Conservation (phyloP, 1,140 invertebrate genomes). For the Spodoptera litura region DNA sequence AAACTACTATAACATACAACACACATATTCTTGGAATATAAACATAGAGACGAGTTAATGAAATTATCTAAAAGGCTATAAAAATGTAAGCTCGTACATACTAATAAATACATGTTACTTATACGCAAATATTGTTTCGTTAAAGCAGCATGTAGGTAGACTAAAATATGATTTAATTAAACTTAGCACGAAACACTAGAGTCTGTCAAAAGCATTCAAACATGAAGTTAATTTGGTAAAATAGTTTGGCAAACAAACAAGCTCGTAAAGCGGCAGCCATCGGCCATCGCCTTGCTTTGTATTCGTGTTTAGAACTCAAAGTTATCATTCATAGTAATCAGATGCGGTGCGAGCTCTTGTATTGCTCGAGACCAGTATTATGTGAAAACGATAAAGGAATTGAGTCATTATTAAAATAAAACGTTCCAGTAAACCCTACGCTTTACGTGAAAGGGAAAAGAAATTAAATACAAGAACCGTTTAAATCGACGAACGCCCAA, state of each 20-base stretch:
- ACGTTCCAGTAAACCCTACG: not conserved
- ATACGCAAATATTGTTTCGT: slow-evolving; percentile 2
- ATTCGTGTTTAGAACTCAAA: slow-evolving; percentile 14
- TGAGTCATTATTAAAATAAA: slow-evolving; percentile 24
- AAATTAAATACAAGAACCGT: not conserved
- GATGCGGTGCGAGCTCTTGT: not conserved
- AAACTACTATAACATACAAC: slow-evolving; percentile 26
- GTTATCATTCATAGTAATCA: slow-evolving; percentile 17
- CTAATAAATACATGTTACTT: not conserved
- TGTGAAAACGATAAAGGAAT: slow-evolving; percentile 13
- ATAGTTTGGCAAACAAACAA: slow-evolving; percentile 38
- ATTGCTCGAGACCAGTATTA: not conserved
- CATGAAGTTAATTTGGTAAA: slow-evolving; percentile 42
- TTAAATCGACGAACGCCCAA: too few relatives aligned
- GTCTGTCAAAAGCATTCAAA: slow-evolving; percentile 41
- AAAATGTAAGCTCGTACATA: not conserved
- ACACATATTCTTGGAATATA: slow-evolving; percentile 21
- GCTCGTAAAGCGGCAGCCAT: slow-evolving; percentile 31
- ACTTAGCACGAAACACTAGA: slow-evolving; percentile 8
- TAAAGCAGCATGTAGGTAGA: slow-evolving; percentile 10
- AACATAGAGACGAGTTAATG: slow-evolving; percentile 17
- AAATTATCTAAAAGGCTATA: not conserved
- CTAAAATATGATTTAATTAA: slow-evolving; percentile 40
- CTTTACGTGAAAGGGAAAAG: not conserved
- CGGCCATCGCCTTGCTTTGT: slow-evolving; percentile 22